These are phyloP conservation scores for Eugnorisma glareosa DNA, from an alignment of 2,888 invertebrate species.

Conservation along the genomic window DNA sequence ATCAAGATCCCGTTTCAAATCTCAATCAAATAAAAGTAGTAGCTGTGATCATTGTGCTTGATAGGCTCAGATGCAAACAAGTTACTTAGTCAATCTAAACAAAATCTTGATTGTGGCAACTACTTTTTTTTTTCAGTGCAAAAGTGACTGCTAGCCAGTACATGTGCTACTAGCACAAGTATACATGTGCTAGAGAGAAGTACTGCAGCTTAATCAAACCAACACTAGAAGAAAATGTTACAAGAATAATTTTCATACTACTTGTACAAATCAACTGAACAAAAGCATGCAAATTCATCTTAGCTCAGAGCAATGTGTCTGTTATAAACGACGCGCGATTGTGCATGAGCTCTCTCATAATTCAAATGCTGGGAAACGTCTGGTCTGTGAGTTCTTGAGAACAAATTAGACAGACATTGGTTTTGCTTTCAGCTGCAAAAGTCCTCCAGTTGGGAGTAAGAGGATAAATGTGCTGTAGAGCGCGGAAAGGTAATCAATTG, in stretches of 20 bases:
- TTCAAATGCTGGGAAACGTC: conserved; percentile 37
- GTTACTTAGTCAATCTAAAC: no score
- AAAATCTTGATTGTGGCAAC: no score
- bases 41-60: no score
- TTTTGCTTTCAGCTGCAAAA: conserved; percentile 38
- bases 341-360: conserved; percentile 49
- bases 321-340: conserved; percentile 30
- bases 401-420: conserved; percentile 52
- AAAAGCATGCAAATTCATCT: conserved; percentile 40
- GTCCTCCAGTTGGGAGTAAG: not conserved
- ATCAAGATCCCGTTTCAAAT: no score
- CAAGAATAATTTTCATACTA: conserved; percentile 13
- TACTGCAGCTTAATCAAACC: not conserved
- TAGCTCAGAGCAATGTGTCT: conserved; percentile 30
- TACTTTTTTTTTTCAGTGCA: no score
- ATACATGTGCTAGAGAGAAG: not conserved
- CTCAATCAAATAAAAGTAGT: no score
- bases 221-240: not conserved
- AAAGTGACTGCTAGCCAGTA: no score
- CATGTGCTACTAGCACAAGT: not conserved
- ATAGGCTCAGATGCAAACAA: no score
- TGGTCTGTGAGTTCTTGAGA: conserved; percentile 43
- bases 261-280: conserved; percentile 41
- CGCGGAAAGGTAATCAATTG: not conserved
- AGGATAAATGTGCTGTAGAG: conserved; percentile 24